These are phyloP conservation scores for Heliangelus exortis DNA, from an alignment of 2,797 vertebrate species.

Conservation along the genomic window DNA sequence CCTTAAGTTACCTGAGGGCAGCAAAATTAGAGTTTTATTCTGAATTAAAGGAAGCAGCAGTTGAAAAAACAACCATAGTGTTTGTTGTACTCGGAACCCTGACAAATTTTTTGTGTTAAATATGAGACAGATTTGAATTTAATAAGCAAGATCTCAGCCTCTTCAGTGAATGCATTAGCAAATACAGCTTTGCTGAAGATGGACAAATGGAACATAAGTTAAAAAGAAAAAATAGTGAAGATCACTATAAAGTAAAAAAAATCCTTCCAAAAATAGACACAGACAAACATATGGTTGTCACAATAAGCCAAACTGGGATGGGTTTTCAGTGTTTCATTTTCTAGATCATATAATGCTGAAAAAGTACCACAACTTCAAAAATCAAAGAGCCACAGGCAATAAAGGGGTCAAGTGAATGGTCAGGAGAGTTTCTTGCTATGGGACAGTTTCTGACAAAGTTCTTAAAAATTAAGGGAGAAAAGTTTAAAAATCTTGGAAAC, in stretches of 20 bases:
- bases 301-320: not conserved
- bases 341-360: not conserved
- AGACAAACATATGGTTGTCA: not conserved
- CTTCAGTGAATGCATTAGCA: not conserved
- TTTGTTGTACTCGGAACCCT: not conserved
- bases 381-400: not conserved
- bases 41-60: not conserved
- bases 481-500: not conserved
- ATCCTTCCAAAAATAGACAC: not conserved
- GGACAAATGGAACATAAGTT: not conserved
- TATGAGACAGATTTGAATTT: not conserved
- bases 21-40: not conserved
- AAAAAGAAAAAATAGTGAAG: not conserved
- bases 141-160: not conserved
- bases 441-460: not conserved
- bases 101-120: not conserved
- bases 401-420: not conserved
- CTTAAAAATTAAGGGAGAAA: not conserved
- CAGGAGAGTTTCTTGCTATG: not conserved
- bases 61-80: not conserved
- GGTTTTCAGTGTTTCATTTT: not conserved
- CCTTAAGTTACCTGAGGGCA: not conserved
- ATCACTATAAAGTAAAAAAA: not conserved
- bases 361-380: not conserved
- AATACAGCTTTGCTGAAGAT: not conserved